Conservation (phyloP, 2,888 invertebrate genomes). For the Lasiommata megera region DNA sequence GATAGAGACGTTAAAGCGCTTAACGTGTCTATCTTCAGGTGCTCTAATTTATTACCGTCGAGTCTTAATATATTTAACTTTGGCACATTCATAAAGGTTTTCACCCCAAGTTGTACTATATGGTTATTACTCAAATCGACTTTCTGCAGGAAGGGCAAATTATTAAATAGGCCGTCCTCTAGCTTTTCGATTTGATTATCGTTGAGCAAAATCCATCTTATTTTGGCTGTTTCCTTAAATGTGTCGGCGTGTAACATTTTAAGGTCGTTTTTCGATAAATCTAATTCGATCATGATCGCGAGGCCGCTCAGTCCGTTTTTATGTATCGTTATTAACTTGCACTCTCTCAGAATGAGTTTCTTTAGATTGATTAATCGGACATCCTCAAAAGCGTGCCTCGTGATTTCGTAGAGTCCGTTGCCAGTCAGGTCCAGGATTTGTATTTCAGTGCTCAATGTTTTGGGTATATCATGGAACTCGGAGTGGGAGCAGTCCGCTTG, state of each 20-base stretch:
- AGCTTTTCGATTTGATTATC: slow-evolving; percentile 88
- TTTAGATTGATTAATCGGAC: slow-evolving; percentile 90
- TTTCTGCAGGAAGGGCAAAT: slow-evolving; percentile 87
- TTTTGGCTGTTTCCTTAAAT: slow-evolving; percentile 85
- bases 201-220: slow-evolving; percentile 87
- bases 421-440: slow-evolving; percentile 87
- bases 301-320: slow-evolving; percentile 88
- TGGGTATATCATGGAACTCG: slow-evolving; percentile 86
- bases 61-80: slow-evolving; percentile 85
- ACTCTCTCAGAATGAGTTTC: slow-evolving; percentile 88
- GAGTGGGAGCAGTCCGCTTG: slow-evolving; percentile 89
- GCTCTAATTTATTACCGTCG: slow-evolving; percentile 87
- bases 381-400: slow-evolving; percentile 84
- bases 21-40: slow-evolving; percentile 84
- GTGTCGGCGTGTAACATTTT: slow-evolving; percentile 84
- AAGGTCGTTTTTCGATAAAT: slow-evolving; percentile 88
- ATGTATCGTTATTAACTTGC: slow-evolving; percentile 87
- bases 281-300: slow-evolving; percentile 89
- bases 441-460: slow-evolving; percentile 85
- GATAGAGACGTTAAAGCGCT: slow-evolving; percentile 84
- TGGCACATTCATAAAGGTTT: slow-evolving; percentile 86
- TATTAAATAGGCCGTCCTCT: slow-evolving; percentile 88
- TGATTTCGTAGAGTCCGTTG: slow-evolving; percentile 85
- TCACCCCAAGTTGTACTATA: slow-evolving; percentile 84
- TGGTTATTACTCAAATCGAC: slow-evolving; percentile 89